phyloP scores from a whole-genome alignment of 2,797 vertebrate species.

The Enteromius viviparus region DNA sequence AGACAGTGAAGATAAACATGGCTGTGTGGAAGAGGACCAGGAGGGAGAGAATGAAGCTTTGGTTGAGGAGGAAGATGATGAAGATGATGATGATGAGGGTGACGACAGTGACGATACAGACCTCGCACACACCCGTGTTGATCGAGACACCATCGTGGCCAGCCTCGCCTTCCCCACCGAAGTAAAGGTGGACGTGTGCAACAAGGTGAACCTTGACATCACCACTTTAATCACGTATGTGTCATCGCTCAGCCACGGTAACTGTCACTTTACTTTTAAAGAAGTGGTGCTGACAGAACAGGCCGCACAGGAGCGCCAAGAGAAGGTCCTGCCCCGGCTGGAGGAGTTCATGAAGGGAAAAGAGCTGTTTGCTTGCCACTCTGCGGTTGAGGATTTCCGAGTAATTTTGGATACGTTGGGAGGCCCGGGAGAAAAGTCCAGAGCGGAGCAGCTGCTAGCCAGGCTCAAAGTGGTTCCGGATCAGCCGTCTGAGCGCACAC shows the following conservation, averaged over 20 bases:
- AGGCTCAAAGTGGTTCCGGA: slow-evolving; percentile 86
- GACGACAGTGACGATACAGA: slow-evolving; percentile 22
- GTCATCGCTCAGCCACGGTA: slow-evolving; percentile 91
- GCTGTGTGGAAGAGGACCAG: slow-evolving; percentile 61
- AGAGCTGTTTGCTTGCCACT: slow-evolving; percentile 89
- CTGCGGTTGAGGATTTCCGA: slow-evolving; percentile 90
- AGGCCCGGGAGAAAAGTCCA: slow-evolving; percentile 85
- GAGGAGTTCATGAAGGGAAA: slow-evolving; percentile 90
- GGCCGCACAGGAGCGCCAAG: slow-evolving; percentile 87
- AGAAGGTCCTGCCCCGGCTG: slow-evolving; percentile 85
- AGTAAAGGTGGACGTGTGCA: slow-evolving; percentile 84
- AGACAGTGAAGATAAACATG: slow-evolving; percentile 60
- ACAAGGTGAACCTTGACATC: slow-evolving; percentile 91
- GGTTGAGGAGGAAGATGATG: slow-evolving; percentile 40
- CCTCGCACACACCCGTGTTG: slow-evolving; percentile 77
- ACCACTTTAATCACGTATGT: slow-evolving; percentile 93
- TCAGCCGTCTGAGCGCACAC: slow-evolving; percentile 86
- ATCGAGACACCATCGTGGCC: slow-evolving; percentile 81
- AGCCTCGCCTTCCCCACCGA: slow-evolving; percentile 85
- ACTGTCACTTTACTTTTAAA: slow-evolving; percentile 87
- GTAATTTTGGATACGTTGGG: slow-evolving; percentile 91
- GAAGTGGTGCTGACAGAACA: slow-evolving; percentile 94
- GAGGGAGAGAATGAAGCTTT: slow-evolving; percentile 27
- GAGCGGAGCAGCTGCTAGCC: slow-evolving; percentile 81
- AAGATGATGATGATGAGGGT: neutral